Evolutionary conservation across 2,888 invertebrate species (phyloP).

Genomic region (Drosophila bunnanda): DNA sequence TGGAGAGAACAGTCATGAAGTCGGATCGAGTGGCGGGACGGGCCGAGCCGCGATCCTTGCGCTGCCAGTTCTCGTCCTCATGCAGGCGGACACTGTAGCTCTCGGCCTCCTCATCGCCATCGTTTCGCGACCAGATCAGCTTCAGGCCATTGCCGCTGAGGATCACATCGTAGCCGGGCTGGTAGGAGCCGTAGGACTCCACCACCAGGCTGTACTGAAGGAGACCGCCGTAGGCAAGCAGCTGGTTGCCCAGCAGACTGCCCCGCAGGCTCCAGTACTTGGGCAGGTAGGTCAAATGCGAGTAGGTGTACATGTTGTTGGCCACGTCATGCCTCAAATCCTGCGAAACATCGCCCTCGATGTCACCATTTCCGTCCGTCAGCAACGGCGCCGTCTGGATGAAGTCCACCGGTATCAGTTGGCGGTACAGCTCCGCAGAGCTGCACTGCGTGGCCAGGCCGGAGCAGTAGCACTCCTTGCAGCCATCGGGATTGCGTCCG

Average conservation of each 20-base stretch:
- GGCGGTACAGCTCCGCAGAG: conserved; percentile 86
- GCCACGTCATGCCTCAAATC: conserved; percentile 85
- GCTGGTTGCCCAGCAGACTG: conserved; percentile 89
- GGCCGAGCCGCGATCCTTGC: conserved; percentile 86
- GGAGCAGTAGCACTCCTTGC: conserved; percentile 95
- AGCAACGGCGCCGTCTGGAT: conserved; percentile 87
- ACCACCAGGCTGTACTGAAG: conserved; percentile 91
- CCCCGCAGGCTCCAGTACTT: conserved; percentile 92
- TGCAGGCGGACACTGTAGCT: conserved; percentile 87
- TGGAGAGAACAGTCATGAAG: conserved; percentile 93
- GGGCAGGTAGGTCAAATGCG: conserved; percentile 85
- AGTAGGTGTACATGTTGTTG: conserved; percentile 88
- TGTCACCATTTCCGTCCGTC: conserved; percentile 85
- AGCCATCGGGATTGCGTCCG: conserved; percentile 89
- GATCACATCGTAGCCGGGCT: conserved; percentile 92
- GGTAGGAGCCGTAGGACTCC: conserved; percentile 86
- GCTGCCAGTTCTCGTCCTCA: conserved; percentile 90
- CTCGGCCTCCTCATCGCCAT: conserved; percentile 56
- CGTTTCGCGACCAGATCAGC: conserved; percentile 88
- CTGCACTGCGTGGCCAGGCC: conserved; percentile 90
- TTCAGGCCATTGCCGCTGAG: conserved; percentile 91
- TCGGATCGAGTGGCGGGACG: conserved; percentile 90
- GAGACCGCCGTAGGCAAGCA: conserved; percentile 94
- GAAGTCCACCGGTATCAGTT: conserved; percentile 88
- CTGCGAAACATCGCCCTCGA: conserved; percentile 54